Conservation (phyloP, 1,140 invertebrate genomes). For the Drosophila tristis region DNA sequence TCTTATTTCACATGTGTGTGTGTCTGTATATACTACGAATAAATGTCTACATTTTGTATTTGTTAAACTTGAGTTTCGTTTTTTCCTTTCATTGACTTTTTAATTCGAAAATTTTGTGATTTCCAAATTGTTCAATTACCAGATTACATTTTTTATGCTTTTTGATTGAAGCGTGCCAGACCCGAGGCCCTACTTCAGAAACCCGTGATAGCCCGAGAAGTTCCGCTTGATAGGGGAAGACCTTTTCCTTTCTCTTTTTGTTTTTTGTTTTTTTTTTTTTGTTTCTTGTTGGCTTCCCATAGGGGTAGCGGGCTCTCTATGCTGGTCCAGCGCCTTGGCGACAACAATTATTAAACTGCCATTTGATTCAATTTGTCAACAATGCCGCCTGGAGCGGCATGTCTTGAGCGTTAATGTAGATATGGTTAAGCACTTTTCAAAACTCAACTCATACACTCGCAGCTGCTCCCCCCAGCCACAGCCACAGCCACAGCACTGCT, state of each 20-base stretch:
- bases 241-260: constrained; percentile 35
- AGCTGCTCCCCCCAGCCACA: constrained; percentile 21
- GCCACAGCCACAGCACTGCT: neutral
- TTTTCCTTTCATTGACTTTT: constrained; percentile 26
- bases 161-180: constrained; percentile 54
- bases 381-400: constrained; percentile 24
- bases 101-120: constrained; percentile 1
- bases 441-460: constrained; percentile 13
- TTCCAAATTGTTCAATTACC: constrained; percentile 11
- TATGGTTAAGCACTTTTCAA: constrained; percentile 34
- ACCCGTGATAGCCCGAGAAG: constrained; percentile 64
- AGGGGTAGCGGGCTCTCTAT: constrained; percentile 51
- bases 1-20: constrained; percentile 58
- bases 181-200: constrained; percentile 25
- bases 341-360: constrained; percentile 65
- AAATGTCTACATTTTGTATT: constrained; percentile 60
- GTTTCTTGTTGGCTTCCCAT: constrained; percentile 23
- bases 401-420: constrained; percentile 20
- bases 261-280: constrained; percentile 26
- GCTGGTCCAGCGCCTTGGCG: constrained; percentile 65
- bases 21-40: constrained; percentile 50
- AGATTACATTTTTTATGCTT: constrained; percentile 18
- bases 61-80: constrained; percentile 59
- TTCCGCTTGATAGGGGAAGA: constrained; percentile 56
- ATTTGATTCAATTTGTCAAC: constrained; percentile 78